Conservation (phyloP, 2,888 invertebrate species). For the Lepidochrysops patricia region DNA sequence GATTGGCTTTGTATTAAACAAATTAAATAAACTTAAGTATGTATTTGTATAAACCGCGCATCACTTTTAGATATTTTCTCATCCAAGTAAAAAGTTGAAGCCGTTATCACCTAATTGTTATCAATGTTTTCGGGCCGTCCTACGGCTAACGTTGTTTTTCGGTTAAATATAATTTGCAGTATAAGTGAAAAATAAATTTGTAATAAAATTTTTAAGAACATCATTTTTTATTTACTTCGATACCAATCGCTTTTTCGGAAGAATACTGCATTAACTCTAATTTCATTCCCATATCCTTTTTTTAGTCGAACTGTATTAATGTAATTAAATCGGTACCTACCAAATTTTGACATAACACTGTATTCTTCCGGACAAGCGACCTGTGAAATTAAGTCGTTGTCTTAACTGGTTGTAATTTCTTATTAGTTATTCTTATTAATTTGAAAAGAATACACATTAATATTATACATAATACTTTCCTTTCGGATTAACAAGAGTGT, state of each 20-base stretch:
- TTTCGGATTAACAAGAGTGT: no score
- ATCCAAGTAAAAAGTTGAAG: background rate
- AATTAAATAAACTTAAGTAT: background rate
- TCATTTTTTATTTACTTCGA: slow-evolving; percentile 18
- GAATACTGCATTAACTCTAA: no score
- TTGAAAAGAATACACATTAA: no score
- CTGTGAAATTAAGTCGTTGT: no score
- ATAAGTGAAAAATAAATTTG: slow-evolving; percentile 65
- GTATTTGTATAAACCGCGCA: background rate
- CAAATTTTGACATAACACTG: no score
- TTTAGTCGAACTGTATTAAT: no score
- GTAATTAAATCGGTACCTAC: no score
- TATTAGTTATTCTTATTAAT: no score
- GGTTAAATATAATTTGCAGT: slow-evolving; percentile 69
- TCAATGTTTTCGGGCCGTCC: slow-evolving; percentile 44
- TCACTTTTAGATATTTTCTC: background rate
- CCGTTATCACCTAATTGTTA: slow-evolving; percentile 32
- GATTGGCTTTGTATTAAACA: background rate
- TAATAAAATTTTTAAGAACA: slow-evolving; percentile 72
- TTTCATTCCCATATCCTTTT: no score
- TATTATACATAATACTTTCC: no score
- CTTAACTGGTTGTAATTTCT: no score
- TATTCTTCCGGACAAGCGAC: no score
- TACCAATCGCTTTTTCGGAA: background rate
- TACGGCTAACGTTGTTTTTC: slow-evolving; percentile 56